Evolutionary conservation across 2,113 vertebrate species (phyloP).

Genomic region (Himantopus leucocephalus): DNA sequence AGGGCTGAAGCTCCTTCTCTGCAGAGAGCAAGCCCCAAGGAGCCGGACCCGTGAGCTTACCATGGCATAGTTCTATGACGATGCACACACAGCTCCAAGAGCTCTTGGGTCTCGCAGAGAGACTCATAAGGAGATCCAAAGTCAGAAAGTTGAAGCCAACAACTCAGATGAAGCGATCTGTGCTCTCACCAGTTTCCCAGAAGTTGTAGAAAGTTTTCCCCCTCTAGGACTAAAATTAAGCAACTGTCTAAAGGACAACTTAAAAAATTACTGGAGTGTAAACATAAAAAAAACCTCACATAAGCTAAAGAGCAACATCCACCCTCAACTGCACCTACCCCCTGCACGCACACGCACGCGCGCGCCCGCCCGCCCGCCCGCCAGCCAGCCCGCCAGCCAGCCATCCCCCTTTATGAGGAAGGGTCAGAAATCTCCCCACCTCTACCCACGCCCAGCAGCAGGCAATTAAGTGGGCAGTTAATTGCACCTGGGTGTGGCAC

Average conservation of each 20-base stretch:
- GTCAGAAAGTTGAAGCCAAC: rapidly evolving
- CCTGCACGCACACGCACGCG: no score
- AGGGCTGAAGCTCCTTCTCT: not conserved
- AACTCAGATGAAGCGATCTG: rapidly evolving
- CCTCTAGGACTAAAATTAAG: rapidly evolving
- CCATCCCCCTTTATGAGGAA: rapidly evolving
- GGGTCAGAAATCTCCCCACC: rapidly evolving
- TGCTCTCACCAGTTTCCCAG: rapidly evolving
- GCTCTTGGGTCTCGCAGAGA: rapidly evolving
- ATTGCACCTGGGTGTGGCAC: rapidly evolving
- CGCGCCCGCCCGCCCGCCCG: no score
- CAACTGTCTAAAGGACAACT: rapidly evolving
- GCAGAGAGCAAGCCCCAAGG: rapidly evolving
- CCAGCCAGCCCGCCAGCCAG: rapidly evolving
- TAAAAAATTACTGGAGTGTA: rapidly evolving
- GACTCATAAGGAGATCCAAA: rapidly evolving
- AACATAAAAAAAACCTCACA: rapidly evolving
- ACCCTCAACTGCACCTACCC: rapidly evolving
- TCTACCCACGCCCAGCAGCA: not conserved
- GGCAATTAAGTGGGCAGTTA: not conserved
- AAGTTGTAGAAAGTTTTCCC: rapidly evolving
- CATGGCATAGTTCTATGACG: rapidly evolving
- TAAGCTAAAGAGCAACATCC: rapidly evolving
- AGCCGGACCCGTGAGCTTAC: rapidly evolving
- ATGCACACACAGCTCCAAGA: rapidly evolving